A percentile compares a stretch with the other conserved stretches of the same genome.
Conservation (phyloP, 2,888 invertebrate genomes). For the Teleogryllus oceanicus region DNA sequence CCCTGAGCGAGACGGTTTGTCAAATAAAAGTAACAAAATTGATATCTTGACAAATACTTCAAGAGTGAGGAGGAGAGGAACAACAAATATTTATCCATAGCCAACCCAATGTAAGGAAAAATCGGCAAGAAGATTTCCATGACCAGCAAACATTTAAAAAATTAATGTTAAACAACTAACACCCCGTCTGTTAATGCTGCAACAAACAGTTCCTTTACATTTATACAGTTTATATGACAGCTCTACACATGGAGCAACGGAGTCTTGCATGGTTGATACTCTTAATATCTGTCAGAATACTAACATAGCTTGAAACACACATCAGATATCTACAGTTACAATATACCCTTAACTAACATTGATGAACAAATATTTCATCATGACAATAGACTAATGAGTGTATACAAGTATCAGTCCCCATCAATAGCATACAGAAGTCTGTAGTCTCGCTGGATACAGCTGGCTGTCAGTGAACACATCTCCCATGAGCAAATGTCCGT, state of each 20-base stretch:
- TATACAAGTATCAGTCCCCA: constrained; percentile 10
- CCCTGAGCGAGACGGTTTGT: too few relatives aligned
- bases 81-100: constrained; percentile 26
- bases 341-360: constrained; percentile 18
- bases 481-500: not conserved
- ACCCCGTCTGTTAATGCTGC: constrained; percentile 30
- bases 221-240: not conserved
- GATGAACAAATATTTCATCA: constrained; percentile 1
- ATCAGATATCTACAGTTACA: constrained; percentile 18
- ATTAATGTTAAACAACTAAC: constrained; percentile 25
- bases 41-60: not conserved
- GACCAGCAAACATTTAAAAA: constrained; percentile 34
- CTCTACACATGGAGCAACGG: constrained; percentile 25
- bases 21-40: too few relatives aligned
- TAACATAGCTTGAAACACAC: constrained; percentile 20
- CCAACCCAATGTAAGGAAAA: constrained; percentile 31
- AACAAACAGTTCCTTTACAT: constrained; percentile 29
- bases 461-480: constrained; percentile 18
- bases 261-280: constrained; percentile 40
- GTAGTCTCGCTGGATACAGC: constrained; percentile 18
- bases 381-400: constrained; percentile 18
- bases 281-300: constrained; percentile 41
- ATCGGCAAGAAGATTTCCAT: constrained; percentile 25
- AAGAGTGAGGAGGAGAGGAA: constrained; percentile 21
- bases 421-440: constrained; percentile 9